Base-by-base conservation (phyloP, 2,113 vertebrate species). In the Halichoerus grypus region DNA sequence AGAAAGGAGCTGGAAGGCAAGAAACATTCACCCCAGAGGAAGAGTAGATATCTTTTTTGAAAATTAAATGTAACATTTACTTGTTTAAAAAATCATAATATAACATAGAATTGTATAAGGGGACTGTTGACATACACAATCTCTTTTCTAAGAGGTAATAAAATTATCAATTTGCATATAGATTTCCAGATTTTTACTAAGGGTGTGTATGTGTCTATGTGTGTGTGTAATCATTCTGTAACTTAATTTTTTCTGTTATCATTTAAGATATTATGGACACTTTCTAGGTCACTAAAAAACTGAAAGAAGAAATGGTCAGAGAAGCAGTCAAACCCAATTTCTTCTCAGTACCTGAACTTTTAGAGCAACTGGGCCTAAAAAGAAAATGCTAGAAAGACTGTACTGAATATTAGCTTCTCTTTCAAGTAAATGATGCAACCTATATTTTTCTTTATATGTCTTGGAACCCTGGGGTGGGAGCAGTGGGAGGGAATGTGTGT, bases 71-170 rank as follows among this genome's bases (percentile, higher is more conserved):
- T 89, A 16, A 36, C 46, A 61, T 76, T 88, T 65, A 39, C 53
- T 80, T 91, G 28, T 59, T 91, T 71, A 88, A 94, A 93, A 90
- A 80, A 55, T 49, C 33, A 93, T 22, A 77, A 69, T 77, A 42
- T 42, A 67, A 69, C 57, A 57, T 42, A 83, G 77, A 83, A 65
- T 11, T n/a, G 0, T 79, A 16, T 79, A 59, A 71, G 36, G 65
- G 7, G 1, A 59, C n/a, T 67, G 5, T 92, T 91, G 31, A 74
- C 39, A 53, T 51, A 53, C 0, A 77, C 3, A 67, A 31, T n/a
- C 65, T 1, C n/a, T 79, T 94, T 80, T 33, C 42, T 46, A 63
- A 63, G 59, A 59, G 31, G 12, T 85, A 83, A 59, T 49, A n/a
- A 71, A 55, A 65, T 79, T 53, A 72, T 74, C 12, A 69, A 15